Conservation (phyloP, 1,140 invertebrate genomes). For the Ceratina japonica region DNA sequence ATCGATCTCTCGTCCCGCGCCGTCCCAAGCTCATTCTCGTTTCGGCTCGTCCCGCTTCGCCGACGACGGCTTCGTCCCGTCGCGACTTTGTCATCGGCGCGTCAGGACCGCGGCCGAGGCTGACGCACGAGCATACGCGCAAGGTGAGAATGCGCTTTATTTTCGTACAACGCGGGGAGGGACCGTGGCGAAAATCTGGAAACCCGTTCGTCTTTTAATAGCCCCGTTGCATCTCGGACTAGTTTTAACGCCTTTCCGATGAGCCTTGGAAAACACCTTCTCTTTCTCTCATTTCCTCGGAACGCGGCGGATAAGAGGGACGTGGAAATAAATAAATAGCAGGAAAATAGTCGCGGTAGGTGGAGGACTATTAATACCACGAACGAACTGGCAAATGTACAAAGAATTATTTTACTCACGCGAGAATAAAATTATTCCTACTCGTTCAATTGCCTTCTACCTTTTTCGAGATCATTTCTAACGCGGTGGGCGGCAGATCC, state of each 20-base stretch:
- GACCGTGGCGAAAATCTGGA: constrained; percentile 66
- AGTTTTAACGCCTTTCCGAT: constrained; percentile 52
- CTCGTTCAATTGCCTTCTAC: neutral
- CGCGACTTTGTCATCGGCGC: constrained; percentile 5
- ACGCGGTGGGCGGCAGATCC: no score
- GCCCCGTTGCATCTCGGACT: constrained; percentile 61
- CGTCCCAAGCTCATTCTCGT: no score
- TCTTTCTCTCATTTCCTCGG: neutral
- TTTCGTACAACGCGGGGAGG: constrained; percentile 66
- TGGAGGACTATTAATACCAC: neutral
- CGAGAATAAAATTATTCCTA: constrained; percentile 4
- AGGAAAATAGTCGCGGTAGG: no score
- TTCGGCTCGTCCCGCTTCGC: neutral
- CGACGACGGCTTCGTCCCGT: neutral
- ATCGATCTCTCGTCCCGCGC: constrained; percentile 7
- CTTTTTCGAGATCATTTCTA: neutral
- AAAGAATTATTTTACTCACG: constrained; percentile 5
- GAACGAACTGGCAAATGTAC: neutral
- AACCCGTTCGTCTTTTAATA: constrained; percentile 70
- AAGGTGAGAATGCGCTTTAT: constrained; percentile 67
- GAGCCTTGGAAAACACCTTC: constrained; percentile 26
- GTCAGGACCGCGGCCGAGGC: constrained; percentile 8
- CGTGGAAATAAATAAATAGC: neutral
- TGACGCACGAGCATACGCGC: constrained; percentile 13
- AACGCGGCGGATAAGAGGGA: no score